These are phyloP conservation scores for Cichladusa arquata DNA, from an alignment of 2,113 vertebrate genomes.

Conservation along the genomic window DNA sequence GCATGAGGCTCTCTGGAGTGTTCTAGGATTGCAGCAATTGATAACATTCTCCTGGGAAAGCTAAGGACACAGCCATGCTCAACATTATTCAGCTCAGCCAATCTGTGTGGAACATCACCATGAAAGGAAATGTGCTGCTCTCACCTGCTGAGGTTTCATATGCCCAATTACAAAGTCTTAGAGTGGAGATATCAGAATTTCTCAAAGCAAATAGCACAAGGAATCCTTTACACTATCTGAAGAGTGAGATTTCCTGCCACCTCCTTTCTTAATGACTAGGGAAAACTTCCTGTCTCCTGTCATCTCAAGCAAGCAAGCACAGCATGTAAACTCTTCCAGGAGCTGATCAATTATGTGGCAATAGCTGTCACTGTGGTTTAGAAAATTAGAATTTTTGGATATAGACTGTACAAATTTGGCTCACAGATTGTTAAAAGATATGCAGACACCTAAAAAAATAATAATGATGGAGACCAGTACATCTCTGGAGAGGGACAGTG, in stretches of 20 bases:
- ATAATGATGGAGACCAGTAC: not conserved
- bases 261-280: not conserved
- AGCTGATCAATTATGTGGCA: not conserved
- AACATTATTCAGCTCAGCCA: not conserved
- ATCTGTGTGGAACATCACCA: not conserved
- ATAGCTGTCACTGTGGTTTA: not conserved
- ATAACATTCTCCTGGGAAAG: not conserved
- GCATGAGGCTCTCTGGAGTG: not conserved
- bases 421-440: not conserved
- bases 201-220: not conserved
- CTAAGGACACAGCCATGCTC: not conserved
- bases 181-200: not conserved
- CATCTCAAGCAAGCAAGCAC: not conserved
- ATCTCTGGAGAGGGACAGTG: not conserved
- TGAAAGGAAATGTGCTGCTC: not conserved
- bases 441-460: not conserved
- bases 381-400: not conserved
- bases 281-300: not conserved
- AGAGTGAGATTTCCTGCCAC: not conserved
- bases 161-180: not conserved
- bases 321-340: not conserved
- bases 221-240: not conserved
- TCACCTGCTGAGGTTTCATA: not conserved
- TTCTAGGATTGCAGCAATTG: not conserved
- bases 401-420: not conserved